Evolutionary conservation across 2,797 vertebrate genomes (phyloP), one percentile per base, ranked within the genome.

Genomic region (Myioborus miniatus): DNA sequence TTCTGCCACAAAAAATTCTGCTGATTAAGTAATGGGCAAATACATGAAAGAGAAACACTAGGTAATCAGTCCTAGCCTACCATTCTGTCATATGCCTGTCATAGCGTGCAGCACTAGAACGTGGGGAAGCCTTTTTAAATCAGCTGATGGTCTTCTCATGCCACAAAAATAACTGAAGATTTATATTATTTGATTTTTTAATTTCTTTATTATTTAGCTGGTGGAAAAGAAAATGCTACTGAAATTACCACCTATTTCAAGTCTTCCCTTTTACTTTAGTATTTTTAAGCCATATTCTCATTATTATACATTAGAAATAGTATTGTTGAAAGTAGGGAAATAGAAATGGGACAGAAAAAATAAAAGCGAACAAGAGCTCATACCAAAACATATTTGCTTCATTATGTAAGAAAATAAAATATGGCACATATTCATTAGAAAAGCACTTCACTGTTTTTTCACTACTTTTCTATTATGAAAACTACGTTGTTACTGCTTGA

Each of bases 361-460:
- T 17, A 50, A 90, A 60, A 6, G 21, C 3, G 11, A 55, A 34
- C 16, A 56, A 88, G 63, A 83, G 55, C 44, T 67, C 60, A 56
- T 69, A 39, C 9, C 4, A 89, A 80, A 81, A 62, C 1, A 3
- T 69, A 59, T 83, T 91, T 70, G 5, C 60, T 95, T 95, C 23
- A 12, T 49, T 76, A 47, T 86, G 79, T 55, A 72, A 58, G 62
- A 41, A 80, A 79, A 87, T 18, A 91, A 92, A 96, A 70, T 80
- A 93, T 50, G 27, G 11, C 26, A 94, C 5, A 67, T n/a, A 87
- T 18, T 95, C 24, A 91, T 94, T 96, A 90, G 75, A 95, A 80
- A 90, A 76, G 14, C 94, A 87, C 9, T 83, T 32, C 29, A 29
- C 9, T 86, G 7, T 64, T 90, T 56, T 63, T 76, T 70, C 30